phyloP scores from a whole-genome alignment of 2,797 vertebrate genomes.

The Melanotaenia trifasciata region DNA sequence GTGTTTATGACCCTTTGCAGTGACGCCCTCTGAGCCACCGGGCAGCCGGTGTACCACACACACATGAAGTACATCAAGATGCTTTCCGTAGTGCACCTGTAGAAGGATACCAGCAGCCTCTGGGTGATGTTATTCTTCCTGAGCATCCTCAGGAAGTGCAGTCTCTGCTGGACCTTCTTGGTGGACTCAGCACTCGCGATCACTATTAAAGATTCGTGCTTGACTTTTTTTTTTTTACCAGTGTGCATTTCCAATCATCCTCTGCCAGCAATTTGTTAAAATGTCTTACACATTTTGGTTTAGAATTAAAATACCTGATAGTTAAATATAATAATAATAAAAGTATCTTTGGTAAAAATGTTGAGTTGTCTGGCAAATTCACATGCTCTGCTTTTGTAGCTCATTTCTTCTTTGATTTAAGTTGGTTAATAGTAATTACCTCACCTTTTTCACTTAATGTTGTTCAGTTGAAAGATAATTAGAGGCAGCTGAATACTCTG shows the following conservation, averaged over 20 bases:
- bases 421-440: conserved; percentile 43
- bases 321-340: not conserved
- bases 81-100: too few species aligned
- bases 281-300: not conserved
- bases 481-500: conserved; percentile 24
- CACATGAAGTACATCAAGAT: too few species aligned
- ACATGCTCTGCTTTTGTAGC: not conserved
- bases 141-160: too few species aligned
- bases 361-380: not conserved
- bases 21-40: too few species aligned
- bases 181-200: not conserved
- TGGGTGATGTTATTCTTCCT: too few species aligned
- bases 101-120: too few species aligned
- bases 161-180: too few species aligned
- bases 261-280: too few species aligned
- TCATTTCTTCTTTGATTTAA: conserved; percentile 20
- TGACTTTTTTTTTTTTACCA: too few species aligned
- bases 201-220: not conserved
- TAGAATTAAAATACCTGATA: not conserved
- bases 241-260: too few species aligned
- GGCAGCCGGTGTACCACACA: too few species aligned
- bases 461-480: conserved; percentile 42
- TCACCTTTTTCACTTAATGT: conserved; percentile 28
- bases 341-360: not conserved
- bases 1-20: too few species aligned